Evolutionary conservation across 1,140 invertebrate species (phyloP).

Genomic region (Ganaspis sp.): DNA sequence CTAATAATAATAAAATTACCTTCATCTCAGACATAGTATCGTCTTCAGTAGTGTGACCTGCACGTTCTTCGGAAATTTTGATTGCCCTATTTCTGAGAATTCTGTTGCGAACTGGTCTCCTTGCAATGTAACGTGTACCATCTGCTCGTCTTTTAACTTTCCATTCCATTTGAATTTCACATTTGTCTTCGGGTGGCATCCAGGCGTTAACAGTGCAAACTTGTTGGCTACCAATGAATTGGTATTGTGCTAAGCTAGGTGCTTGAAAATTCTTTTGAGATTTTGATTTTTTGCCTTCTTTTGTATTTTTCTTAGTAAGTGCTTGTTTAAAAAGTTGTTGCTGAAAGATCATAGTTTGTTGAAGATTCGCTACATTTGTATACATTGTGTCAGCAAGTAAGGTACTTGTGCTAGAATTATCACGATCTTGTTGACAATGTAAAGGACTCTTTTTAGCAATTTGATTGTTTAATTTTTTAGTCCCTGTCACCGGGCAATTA

Average conservation of each 20-base stretch:
- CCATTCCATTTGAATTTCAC: constrained; percentile 83
- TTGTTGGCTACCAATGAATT: constrained; percentile 79
- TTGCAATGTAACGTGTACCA: constrained; percentile 87
- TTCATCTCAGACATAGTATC: constrained; percentile 89
- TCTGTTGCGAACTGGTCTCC: constrained; percentile 82
- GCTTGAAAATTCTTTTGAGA: constrained; percentile 74
- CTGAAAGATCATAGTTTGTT: constrained; percentile 85
- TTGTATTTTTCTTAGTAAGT: constrained; percentile 68
- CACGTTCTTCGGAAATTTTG: constrained; percentile 82
- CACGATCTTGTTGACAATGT: constrained; percentile 59
- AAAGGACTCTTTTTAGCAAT: constrained; percentile 52
- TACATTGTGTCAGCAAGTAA: constrained; percentile 81
- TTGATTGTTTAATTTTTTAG: constrained; percentile 60
- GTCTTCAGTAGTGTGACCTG: constrained; percentile 88
- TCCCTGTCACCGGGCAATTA: constrained; percentile 62
- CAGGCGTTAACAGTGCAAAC: constrained; percentile 67
- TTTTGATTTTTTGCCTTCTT: constrained; percentile 59
- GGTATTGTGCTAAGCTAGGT: constrained; percentile 79
- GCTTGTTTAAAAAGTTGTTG: constrained; percentile 83
- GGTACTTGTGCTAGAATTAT: constrained; percentile 41
- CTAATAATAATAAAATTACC: constrained; percentile 61
- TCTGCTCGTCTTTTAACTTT: constrained; percentile 88
- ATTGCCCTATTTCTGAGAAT: constrained; percentile 83
- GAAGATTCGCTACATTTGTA: constrained; percentile 84
- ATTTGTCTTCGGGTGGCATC: constrained; percentile 67